Evolutionary conservation across 2,113 vertebrate species (phyloP).

Genomic region (Tragelaphus buxtoni): DNA sequence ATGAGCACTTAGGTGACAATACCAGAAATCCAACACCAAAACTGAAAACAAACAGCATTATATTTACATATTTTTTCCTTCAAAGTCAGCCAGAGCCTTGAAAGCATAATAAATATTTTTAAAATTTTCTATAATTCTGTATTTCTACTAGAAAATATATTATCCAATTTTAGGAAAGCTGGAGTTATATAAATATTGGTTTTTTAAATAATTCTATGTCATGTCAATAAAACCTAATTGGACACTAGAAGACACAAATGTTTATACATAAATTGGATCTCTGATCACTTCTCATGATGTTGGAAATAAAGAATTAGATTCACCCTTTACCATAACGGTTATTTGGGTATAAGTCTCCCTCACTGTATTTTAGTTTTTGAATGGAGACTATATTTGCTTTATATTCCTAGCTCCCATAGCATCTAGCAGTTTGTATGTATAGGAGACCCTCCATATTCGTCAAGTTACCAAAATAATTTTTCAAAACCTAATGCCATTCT

Average conservation of each 20-base stretch:
- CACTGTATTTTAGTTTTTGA: background rate
- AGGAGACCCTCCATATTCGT: background rate
- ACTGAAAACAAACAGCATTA: background rate
- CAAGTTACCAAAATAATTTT: conserved; percentile 31
- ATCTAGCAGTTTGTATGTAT: background rate
- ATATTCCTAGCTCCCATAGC: background rate
- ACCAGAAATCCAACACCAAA: conserved; percentile 48
- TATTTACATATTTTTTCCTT: conserved; percentile 26
- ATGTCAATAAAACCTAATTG: background rate
- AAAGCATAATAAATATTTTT: background rate
- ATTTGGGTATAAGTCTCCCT: background rate
- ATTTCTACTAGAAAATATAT: conserved; percentile 46
- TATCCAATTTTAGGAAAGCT: conserved; percentile 6
- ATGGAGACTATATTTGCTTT: background rate
- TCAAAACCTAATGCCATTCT: conserved; percentile 38
- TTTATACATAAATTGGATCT: background rate
- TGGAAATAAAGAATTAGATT: conserved; percentile 36
- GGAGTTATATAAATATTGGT: background rate
- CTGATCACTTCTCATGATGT: conserved; percentile 4
- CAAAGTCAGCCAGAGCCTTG: background rate
- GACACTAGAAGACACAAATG: background rate
- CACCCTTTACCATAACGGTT: background rate
- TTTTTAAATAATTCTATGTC: background rate
- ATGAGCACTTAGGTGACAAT: conserved; percentile 68
- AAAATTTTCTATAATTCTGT: background rate